These are phyloP conservation scores for Melanotaenia maccullochi DNA, from an alignment of 2,797 vertebrate genomes.

Conservation along the genomic window DNA sequence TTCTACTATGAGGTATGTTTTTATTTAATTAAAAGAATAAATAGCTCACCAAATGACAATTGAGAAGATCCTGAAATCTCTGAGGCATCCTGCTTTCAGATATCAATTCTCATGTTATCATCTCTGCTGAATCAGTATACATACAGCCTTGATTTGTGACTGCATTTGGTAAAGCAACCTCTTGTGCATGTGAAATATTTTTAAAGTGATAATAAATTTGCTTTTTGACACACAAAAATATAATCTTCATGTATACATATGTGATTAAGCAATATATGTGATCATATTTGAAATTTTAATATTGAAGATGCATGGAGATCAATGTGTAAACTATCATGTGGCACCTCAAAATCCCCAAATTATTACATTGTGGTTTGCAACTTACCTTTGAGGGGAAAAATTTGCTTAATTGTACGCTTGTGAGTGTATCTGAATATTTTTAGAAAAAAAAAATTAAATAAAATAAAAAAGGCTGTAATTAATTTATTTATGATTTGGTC, in stretches of 20 bases:
- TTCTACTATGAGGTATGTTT: neutral
- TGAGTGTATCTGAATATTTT: too few relatives aligned
- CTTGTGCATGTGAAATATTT: neutral
- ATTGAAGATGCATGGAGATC: neutral
- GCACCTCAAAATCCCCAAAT: too few relatives aligned
- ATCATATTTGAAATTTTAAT: neutral
- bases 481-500: too few relatives aligned
- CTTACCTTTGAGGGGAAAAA: too few relatives aligned
- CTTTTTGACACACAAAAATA: neutral
- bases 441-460: too few relatives aligned
- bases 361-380: too few relatives aligned
- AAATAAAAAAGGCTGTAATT: too few relatives aligned
- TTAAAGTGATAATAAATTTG: neutral
- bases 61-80: neutral
- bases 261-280: neutral
- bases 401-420: too few relatives aligned
- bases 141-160: neutral
- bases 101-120: neutral
- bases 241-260: neutral
- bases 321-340: neutral
- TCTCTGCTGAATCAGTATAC: neutral
- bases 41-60: neutral
- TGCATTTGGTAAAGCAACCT: neutral
- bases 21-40: neutral
- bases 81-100: neutral